These are phyloP conservation scores for Sturnira hondurensis DNA, from an alignment of 2,113 vertebrate genomes.

Conservation along the genomic window DNA sequence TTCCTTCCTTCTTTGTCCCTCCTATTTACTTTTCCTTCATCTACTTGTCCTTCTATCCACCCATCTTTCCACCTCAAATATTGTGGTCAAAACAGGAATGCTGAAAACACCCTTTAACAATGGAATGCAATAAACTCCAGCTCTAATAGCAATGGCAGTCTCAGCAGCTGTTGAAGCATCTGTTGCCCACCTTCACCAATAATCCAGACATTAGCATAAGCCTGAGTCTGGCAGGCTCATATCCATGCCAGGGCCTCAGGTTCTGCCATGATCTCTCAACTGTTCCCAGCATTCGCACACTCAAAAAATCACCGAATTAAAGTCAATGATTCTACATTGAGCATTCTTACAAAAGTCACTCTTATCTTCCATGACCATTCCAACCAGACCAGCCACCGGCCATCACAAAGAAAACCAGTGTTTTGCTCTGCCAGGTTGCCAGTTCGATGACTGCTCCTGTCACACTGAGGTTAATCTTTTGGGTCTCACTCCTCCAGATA, in stretches of 20 bases:
- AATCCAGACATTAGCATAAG: neutral
- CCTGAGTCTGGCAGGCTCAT: neutral
- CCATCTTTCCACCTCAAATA: neutral
- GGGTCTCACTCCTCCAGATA: neutral
- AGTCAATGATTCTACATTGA: rapidly evolving
- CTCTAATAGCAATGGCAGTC: neutral
- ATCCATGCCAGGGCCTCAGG: neutral
- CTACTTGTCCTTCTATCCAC: neutral
- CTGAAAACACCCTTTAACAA: neutral
- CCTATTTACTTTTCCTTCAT: neutral
- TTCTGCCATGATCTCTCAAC: neutral
- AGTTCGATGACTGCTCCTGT: neutral
- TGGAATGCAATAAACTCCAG: neutral
- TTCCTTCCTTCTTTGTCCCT: neutral
- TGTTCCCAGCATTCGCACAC: neutral
- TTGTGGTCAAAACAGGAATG: neutral
- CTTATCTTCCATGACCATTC: neutral
- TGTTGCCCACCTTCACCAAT: neutral
- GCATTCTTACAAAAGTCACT: neutral
- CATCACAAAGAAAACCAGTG: neutral
- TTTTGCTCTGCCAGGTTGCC: neutral
- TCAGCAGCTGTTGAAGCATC: neutral
- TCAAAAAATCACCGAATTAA: neutral
- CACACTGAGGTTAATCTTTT: neutral
- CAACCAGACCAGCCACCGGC: neutral